Percentiles rank a stretch among this genome's conserved stretches.
Evolutionary conservation across 1,140 invertebrate genomes (phyloP).

Genomic region (Nomia melanderi): DNA sequence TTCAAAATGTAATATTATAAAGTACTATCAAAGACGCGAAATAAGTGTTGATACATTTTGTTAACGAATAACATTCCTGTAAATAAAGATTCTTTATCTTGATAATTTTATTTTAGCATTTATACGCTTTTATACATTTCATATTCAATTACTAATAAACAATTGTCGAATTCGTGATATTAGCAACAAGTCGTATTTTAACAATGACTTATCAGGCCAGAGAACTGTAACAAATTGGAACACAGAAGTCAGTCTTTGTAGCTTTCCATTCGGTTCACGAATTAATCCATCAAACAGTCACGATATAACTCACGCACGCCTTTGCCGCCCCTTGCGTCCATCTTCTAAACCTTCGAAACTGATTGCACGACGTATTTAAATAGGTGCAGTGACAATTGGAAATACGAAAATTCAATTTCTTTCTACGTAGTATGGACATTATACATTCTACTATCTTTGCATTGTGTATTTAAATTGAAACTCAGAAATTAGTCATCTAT

Average conservation of each 20-base stretch:
- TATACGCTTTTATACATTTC: too few species aligned
- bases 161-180: conserved; percentile 50
- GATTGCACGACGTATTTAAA: conserved; percentile 70
- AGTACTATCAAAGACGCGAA: too few species aligned
- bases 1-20: too few species aligned
- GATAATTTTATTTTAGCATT: too few species aligned
- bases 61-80: too few species aligned
- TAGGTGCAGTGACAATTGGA: conserved; percentile 30
- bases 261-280: conserved; percentile 75
- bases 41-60: too few species aligned
- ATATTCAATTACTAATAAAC: neutral
- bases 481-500: neutral
- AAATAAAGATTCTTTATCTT: too few species aligned
- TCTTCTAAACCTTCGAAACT: conserved; percentile 63
- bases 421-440: neutral
- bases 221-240: conserved; percentile 64
- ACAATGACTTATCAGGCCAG: conserved; percentile 47
- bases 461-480: neutral
- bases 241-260: conserved; percentile 68
- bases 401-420: conserved; percentile 35
- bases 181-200: conserved; percentile 59
- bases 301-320: conserved; percentile 69
- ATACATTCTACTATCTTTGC: neutral
- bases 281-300: conserved; percentile 79
- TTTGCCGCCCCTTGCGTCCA: conserved; percentile 57